phyloP scores from a whole-genome alignment of 2,888 invertebrate species.

The Phalera bucephala region DNA sequence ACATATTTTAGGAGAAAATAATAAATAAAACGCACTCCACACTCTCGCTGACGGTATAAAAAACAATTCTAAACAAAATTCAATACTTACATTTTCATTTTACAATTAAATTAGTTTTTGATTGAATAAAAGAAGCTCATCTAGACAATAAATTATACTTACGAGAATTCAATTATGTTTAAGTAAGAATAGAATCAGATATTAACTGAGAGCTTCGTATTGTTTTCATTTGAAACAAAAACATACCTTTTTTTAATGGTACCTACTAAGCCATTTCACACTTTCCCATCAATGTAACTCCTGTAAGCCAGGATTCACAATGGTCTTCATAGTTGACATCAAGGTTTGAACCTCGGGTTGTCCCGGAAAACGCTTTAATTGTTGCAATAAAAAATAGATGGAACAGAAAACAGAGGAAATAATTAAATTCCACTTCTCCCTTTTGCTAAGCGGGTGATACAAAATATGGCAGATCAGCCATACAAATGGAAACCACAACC shows the following conservation, averaged over 20 bases:
- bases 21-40: constrained; percentile 1
- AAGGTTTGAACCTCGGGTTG: too few species aligned
- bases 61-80: not conserved
- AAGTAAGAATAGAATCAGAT: constrained; percentile 17
- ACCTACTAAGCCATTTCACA: not conserved
- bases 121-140: constrained; percentile 12
- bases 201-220: constrained; percentile 25
- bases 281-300: too few species aligned
- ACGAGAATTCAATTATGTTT: too few species aligned
- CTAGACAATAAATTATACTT: too few species aligned
- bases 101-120: not conserved
- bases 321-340: not conserved
- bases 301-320: too few species aligned
- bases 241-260: not conserved
- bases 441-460: too few species aligned
- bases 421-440: too few species aligned
- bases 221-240: constrained; percentile 4
- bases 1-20: too few species aligned
- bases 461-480: too few species aligned
- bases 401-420: too few species aligned
- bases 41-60: not conserved
- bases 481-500: constrained; percentile 20
- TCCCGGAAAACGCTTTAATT: not conserved
- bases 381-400: not conserved
- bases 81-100: not conserved